Evolutionary conservation across 2,888 invertebrate species (phyloP), one percentile per base, ranked within the genome.

Genomic region (Toxonevra muliebris): DNA sequence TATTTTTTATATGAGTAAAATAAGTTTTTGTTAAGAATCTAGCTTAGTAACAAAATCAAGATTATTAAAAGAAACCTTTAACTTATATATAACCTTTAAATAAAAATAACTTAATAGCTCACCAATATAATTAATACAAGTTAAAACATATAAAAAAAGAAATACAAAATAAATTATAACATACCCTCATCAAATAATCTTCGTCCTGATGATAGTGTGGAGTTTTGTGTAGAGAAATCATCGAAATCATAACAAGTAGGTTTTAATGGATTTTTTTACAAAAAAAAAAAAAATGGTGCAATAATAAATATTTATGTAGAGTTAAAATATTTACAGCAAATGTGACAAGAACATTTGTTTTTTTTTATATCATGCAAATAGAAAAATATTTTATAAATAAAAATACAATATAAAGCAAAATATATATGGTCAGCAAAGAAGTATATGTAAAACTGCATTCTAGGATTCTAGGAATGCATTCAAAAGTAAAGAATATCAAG

Each of bases 151-250:
- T 65, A 5, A 1, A 64, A 42, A n/a, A 13, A 48, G 57, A 61
- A 54, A 43, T 43, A 30, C 12, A 12, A 48, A 61, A 48, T 1
- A 52, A 66, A 59, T 20, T 30, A 61, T 75, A 79, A 84, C 90
- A 89, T 88, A 91, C 91, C 91, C 89, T 90, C 89, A 88, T 89
- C 89, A 91, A 88, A 88, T 88, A 88, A 87, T 89, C 90, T 89
- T 90, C 90, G 87, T 89, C 90, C 88, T 90, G 20, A 50, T 66
- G 61, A 11, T 40, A 8, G 52, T 52, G 13, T 52, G 30, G 30
- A 30, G 15, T 40, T 54, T 48, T n/a, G 48, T 48, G 48, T 15
- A 48, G 30, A 7, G 30, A 30, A 30, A 30, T 30, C 48, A 48
- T n/a, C 13, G 48, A 48, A 48, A 48, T 48, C 48, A 48, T 7